Evolutionary conservation across 2,888 invertebrate species (phyloP).

Genomic region (Phorcus lineatus): DNA sequence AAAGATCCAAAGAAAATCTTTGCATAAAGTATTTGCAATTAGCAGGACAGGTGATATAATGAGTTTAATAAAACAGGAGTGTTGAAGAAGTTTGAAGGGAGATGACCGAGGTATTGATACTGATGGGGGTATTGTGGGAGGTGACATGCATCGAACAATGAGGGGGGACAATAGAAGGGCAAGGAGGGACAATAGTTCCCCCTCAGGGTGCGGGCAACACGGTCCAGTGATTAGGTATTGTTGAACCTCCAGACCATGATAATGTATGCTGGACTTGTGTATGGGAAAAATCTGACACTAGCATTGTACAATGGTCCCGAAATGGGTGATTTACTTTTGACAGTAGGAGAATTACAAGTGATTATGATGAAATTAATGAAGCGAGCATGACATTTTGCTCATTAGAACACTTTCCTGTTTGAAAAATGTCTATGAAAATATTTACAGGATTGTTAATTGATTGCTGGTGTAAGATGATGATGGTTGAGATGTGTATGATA

Average conservation of each 20-base stretch:
- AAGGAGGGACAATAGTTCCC: background rate
- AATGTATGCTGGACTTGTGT: slow-evolving; percentile 17
- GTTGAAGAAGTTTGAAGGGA: background rate
- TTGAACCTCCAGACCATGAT: background rate
- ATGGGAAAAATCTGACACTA: slow-evolving; percentile 24
- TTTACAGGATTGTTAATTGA: background rate
- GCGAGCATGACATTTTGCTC: slow-evolving; percentile 16
- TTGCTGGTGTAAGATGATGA: background rate
- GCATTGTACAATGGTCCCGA: slow-evolving; percentile 4
- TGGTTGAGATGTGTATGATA: background rate
- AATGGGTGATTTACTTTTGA: slow-evolving; percentile 17
- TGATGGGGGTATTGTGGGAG: background rate
- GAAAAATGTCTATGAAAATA: background rate
- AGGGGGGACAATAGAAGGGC: background rate
- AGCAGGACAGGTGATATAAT: slow-evolving; percentile 9
- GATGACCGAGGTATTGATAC: slow-evolving; percentile 9
- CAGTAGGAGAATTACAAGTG: slow-evolving; percentile 7
- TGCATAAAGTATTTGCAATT: background rate
- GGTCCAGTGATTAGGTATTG: background rate
- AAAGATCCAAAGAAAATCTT: background rate
- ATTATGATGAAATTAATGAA: slow-evolving; percentile 14
- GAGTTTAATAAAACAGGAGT: background rate
- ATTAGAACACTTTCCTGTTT: slow-evolving; percentile 11
- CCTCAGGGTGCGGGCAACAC: too few species aligned
- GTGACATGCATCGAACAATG: slow-evolving; percentile 12